phyloP scores from a whole-genome alignment of 2,797 vertebrate species.

The Gymnopithys bicolor region DNA sequence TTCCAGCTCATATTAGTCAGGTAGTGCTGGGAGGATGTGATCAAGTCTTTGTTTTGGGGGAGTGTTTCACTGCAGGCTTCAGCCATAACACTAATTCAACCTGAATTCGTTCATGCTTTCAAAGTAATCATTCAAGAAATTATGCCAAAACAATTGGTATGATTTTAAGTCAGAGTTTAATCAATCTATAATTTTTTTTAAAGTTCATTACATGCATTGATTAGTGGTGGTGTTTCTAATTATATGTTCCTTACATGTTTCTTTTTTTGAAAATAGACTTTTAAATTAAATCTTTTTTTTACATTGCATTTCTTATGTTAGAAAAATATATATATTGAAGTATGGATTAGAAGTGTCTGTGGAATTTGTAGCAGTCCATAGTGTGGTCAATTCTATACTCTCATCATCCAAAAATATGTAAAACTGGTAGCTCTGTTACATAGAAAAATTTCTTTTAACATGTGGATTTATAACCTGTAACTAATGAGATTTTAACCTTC shows the following conservation, averaged over 20 bases:
- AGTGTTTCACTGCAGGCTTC: background rate
- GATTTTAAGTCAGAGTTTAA: background rate
- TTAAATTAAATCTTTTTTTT: background rate
- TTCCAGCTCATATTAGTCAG: background rate
- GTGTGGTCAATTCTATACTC: background rate
- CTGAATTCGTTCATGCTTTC: background rate
- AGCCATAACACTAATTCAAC: background rate
- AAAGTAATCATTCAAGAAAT: background rate
- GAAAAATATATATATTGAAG: background rate
- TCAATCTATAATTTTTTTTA: background rate
- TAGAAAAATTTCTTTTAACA: background rate
- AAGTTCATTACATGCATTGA: background rate
- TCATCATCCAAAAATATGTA: background rate
- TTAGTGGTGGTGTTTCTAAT: background rate
- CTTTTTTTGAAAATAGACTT: background rate
- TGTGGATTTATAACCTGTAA: background rate
- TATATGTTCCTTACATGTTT: background rate
- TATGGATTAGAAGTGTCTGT: background rate
- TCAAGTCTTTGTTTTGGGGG: fast-evolving
- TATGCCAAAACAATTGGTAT: background rate
- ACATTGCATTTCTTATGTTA: background rate
- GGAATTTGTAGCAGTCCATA: background rate
- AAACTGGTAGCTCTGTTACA: background rate
- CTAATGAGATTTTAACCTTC: background rate
- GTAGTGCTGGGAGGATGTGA: background rate